phyloP scores from a whole-genome alignment of 2,888 invertebrate species.

The Tyria jacobaeae region DNA sequence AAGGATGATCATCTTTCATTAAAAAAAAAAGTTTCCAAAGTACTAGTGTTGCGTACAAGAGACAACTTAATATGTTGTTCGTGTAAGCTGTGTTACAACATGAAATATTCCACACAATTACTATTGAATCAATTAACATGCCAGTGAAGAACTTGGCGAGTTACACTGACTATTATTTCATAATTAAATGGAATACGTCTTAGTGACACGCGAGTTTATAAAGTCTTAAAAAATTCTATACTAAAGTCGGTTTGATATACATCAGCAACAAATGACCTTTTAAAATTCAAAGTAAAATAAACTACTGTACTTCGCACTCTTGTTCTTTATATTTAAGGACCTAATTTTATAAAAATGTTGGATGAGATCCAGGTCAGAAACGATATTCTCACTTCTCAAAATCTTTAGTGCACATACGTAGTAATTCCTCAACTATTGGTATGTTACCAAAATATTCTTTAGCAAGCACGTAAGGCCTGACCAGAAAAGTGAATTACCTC shows the following conservation, averaged over 20 bases:
- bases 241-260: neutral
- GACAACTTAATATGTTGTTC: too few relatives aligned
- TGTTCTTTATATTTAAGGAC: conserved; percentile 3
- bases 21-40: too few relatives aligned
- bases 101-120: neutral
- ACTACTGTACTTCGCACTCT: neutral
- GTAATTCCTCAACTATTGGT: neutral
- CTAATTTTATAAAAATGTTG: conserved; percentile 19
- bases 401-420: neutral
- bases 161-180: neutral
- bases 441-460: conserved; percentile 3
- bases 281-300: conserved; percentile 9
- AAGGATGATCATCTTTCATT: too few relatives aligned
- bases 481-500: neutral
- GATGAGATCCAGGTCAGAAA: conserved; percentile 14
- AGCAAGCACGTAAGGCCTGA: neutral
- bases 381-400: conserved; percentile 6
- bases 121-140: neutral
- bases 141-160: neutral
- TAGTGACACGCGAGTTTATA: conserved; percentile 6
- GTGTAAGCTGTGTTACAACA: neutral
- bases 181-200: conserved; percentile 12
- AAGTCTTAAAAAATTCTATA: neutral
- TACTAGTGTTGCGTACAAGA: too few relatives aligned
- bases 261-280: neutral